A percentile compares a stretch with the other conserved stretches of the same genome.
These are phyloP conservation scores for Aphidoletes aphidimyza DNA, from an alignment of 2,888 invertebrate species.

Conservation along the genomic window DNA sequence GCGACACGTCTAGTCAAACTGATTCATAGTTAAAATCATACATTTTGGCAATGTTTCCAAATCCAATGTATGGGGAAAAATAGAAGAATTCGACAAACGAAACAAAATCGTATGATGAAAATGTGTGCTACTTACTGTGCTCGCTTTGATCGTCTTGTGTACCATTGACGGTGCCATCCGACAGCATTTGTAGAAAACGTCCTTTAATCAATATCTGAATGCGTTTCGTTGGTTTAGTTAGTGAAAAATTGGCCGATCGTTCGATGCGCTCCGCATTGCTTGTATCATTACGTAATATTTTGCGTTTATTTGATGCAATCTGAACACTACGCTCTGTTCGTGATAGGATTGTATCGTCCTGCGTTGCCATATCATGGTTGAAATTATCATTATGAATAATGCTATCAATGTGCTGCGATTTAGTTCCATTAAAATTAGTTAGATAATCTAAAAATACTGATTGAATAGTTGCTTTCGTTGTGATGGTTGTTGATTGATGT, in stretches of 20 bases:
- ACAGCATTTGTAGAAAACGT: slow-evolving; percentile 82
- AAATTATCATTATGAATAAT: slow-evolving; percentile 7
- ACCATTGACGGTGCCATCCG: slow-evolving; percentile 87
- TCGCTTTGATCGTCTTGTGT: slow-evolving; percentile 82
- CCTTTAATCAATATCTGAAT: slow-evolving; percentile 88
- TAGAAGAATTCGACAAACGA: not conserved
- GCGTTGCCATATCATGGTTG: not conserved
- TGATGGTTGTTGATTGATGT: slow-evolving; percentile 26
- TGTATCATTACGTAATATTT: slow-evolving; percentile 52
- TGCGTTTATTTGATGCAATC: slow-evolving; percentile 55
- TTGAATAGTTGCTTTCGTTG: slow-evolving; percentile 53
- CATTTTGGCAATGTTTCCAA: not conserved
- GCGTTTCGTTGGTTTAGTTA: slow-evolving; percentile 81
- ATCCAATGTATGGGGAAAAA: too few species aligned
- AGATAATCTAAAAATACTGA: slow-evolving; percentile 54
- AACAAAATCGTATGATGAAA: slow-evolving; percentile 1
- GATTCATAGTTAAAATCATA: not conserved
- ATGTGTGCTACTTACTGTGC: slow-evolving; percentile 78
- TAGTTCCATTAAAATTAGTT: slow-evolving; percentile 31
- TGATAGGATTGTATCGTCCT: slow-evolving; percentile 59
- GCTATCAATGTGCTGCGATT: not conserved
- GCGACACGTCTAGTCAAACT: not conserved
- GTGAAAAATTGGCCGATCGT: slow-evolving; percentile 83
- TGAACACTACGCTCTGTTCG: slow-evolving; percentile 66
- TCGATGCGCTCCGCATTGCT: slow-evolving; percentile 67